phyloP scores from a whole-genome alignment of 1,140 invertebrate species.

The Macrotrachela quadricornifera region DNA sequence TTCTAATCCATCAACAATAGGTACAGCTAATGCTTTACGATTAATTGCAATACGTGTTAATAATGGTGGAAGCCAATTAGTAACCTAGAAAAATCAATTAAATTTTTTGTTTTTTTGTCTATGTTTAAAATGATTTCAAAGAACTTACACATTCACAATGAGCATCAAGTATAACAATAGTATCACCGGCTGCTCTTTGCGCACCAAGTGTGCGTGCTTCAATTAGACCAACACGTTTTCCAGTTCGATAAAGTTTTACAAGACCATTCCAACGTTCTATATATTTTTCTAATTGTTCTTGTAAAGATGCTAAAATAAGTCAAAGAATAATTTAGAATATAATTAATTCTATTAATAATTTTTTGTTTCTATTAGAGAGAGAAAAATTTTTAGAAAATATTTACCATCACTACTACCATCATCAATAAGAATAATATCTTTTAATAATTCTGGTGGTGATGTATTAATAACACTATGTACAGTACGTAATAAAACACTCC shows the following conservation, averaged over 20 bases:
- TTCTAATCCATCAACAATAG: slow-evolving; percentile 88
- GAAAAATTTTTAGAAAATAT: slow-evolving; percentile 66
- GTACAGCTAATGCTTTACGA: slow-evolving; percentile 44
- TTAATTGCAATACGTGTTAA: slow-evolving; percentile 74
- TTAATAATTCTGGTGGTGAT: slow-evolving; percentile 62
- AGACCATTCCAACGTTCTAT: slow-evolving; percentile 38
- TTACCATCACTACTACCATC: slow-evolving; percentile 33
- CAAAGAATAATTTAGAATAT: background rate
- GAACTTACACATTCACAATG: slow-evolving; percentile 50
- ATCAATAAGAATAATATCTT: slow-evolving; percentile 87
- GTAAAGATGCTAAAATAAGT: slow-evolving; percentile 53
- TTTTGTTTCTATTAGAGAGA: slow-evolving; percentile 19
- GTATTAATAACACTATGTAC: slow-evolving; percentile 83
- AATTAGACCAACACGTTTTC: slow-evolving; percentile 68
- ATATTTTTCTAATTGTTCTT: slow-evolving; percentile 65
- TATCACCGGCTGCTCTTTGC: slow-evolving; percentile 53
- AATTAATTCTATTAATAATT: background rate
- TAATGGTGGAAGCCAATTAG: slow-evolving; percentile 83
- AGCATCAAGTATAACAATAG: slow-evolving; percentile 74
- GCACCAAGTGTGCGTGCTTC: slow-evolving; percentile 73
- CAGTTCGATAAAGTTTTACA: slow-evolving; percentile 51
- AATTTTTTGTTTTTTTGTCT: no score
- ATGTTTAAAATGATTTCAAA: background rate
- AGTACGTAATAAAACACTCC: slow-evolving; percentile 76
- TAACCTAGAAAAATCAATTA: no score